phyloP scores from a whole-genome alignment of 2,888 invertebrate genomes.

The Xanthorhoe designata region DNA sequence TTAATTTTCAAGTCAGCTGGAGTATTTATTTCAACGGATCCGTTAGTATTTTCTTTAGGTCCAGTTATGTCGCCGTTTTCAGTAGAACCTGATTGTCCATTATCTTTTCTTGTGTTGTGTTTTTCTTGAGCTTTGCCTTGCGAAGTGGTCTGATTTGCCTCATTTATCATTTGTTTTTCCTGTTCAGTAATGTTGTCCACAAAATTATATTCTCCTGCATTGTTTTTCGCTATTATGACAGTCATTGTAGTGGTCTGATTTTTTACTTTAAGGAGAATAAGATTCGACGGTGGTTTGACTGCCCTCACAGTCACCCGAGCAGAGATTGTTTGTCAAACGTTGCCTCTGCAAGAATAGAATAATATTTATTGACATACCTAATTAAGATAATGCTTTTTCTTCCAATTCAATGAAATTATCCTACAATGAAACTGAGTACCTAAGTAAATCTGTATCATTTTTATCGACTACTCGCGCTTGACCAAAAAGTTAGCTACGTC shows the following conservation, averaged over 20 bases:
- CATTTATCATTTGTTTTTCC: background rate
- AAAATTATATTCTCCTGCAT: background rate
- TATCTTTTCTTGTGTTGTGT: background rate
- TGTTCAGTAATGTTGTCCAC: background rate
- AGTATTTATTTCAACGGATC: too few species aligned
- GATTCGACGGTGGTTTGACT: background rate
- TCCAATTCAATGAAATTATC: too few species aligned
- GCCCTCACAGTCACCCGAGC: slow-evolving; percentile 20
- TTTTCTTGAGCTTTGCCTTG: too few species aligned
- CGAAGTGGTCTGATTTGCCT: too few species aligned
- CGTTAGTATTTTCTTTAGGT: too few species aligned
- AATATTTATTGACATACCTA: background rate
- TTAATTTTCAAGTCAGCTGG: background rate
- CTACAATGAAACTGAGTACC: too few species aligned
- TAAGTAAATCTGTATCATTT: too few species aligned
- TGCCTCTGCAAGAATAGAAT: slow-evolving; percentile 17
- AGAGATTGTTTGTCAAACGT: slow-evolving; percentile 14
- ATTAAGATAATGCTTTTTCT: too few species aligned
- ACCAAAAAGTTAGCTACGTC: too few species aligned
- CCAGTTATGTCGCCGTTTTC: too few species aligned
- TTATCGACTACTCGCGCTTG: too few species aligned
- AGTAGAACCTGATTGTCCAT: background rate
- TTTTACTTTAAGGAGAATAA: slow-evolving; percentile 2
- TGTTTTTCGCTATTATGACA: background rate
- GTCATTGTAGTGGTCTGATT: background rate